These are phyloP conservation scores for Yponomeuta malinellus DNA, from an alignment of 2,888 invertebrate genomes.

Conservation along the genomic window DNA sequence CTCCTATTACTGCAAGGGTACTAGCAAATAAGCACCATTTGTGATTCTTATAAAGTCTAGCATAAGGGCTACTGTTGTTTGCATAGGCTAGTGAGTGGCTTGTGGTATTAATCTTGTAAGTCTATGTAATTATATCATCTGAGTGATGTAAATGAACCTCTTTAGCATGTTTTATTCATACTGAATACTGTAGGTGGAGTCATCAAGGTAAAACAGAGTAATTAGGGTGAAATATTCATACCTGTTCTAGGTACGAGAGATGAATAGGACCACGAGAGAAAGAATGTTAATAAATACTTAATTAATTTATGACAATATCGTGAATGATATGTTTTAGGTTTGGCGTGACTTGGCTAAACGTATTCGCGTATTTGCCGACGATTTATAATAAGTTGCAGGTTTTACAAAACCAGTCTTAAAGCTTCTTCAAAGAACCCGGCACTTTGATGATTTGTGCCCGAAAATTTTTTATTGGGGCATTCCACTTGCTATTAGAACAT, in stretches of 20 bases:
- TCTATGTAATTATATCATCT: constrained; percentile 7
- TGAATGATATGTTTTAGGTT: too few species aligned
- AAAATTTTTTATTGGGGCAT: too few species aligned
- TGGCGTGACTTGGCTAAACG: too few species aligned
- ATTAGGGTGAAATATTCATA: constrained; percentile 7
- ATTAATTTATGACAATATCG: too few species aligned
- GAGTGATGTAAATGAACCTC: background rate
- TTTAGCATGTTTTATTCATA: constrained; percentile 10
- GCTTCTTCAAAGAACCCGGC: too few species aligned
- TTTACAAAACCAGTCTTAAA: too few species aligned
- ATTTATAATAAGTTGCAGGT: too few species aligned
- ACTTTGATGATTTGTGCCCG: too few species aligned
- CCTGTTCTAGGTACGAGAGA: background rate
- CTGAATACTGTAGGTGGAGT: constrained; percentile 10
- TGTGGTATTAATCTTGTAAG: constrained; percentile 2
- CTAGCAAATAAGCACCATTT: background rate
- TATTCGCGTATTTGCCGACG: too few species aligned
- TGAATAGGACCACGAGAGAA: too few species aligned
- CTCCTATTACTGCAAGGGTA: background rate
- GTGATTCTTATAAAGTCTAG: background rate
- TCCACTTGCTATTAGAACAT: too few species aligned
- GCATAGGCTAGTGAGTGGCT: background rate
- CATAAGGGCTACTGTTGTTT: background rate
- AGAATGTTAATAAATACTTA: too few species aligned
- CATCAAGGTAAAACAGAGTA: constrained; percentile 12